Evolutionary conservation across 2,113 vertebrate species (phyloP), one percentile per base, ranked within the genome.

Genomic region (Pelmatolapia mariae): DNA sequence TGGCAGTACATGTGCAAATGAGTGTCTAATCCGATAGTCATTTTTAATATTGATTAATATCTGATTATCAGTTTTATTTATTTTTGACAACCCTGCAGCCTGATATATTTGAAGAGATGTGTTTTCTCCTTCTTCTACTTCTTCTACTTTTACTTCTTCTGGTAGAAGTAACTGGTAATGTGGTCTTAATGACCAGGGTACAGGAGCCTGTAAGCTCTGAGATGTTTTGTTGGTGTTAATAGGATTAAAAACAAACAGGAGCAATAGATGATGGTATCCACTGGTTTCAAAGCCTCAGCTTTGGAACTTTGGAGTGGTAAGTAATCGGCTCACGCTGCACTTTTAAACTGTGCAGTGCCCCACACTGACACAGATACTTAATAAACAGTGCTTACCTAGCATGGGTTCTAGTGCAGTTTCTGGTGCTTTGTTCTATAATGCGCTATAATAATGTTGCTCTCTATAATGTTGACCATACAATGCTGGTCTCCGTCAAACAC

Each of bases 81-180:
- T 73, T 47, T 73, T 45, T 45, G 38, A 45, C 1, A 45, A 26
- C 40, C 22, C 0, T 26, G 22, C 15, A 73, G 40, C 40, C 22
- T 71, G 38, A 45, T 73, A 4, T 29, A 29, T 47, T 73, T 73
- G 68, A 8, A 40, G 36, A 73, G 13, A 10, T 73, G 0, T 38
- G 0, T 38, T 68, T 38, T 38, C 10, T 18, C 15, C 26, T 63
- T 1, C 24, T 56, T 2, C 26, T 61, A 8, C 33, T 36, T 36
- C 8, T 36, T 3, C 16, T 63, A 2, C 57, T 4, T 66, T 0
- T 45, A 45, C 40, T 45, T 0, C 57, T 61, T 61, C 33, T 38
- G 33, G 31, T 13, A 66, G 31, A 45, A 45, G 22, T 45, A 73
- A 7, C 68, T 10, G 68, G 68, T 73, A 73, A 29, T 26, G 22